phyloP scores from a whole-genome alignment of 2,797 vertebrate genomes.

The Dendrocincla tyrannina region DNA sequence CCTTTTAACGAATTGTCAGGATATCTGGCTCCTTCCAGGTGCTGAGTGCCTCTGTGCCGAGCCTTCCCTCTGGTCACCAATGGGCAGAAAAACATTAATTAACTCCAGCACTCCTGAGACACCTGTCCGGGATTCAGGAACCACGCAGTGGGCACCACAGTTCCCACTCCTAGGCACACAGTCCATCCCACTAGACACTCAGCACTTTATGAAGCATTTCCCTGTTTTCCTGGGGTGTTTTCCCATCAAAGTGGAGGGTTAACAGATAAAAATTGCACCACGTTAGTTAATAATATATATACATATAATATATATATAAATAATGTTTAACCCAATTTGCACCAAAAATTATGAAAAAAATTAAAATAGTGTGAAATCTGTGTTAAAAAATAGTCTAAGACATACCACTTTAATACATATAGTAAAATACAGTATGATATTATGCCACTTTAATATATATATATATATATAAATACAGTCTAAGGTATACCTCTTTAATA shows the following conservation, averaged over 20 bases:
- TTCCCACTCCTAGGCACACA: fast-evolving
- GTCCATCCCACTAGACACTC: neutral
- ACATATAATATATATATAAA: neutral
- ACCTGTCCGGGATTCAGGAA: fast-evolving
- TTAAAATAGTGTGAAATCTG: fast-evolving
- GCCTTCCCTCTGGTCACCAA: neutral
- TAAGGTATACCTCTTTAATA: neutral
- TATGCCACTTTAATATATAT: neutral
- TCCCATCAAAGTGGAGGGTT: neutral
- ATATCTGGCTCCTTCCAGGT: constrained; percentile 4
- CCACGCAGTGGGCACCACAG: fast-evolving
- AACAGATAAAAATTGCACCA: fast-evolving
- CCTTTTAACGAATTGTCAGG: constrained; percentile 10
- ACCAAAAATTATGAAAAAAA: neutral
- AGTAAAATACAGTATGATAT: neutral
- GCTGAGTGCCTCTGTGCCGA: neutral
- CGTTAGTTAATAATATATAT: neutral
- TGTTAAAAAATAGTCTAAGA: neutral
- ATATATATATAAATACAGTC: neutral
- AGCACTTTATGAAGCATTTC: neutral
- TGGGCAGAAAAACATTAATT: neutral
- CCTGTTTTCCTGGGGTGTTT: neutral
- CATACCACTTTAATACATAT: neutral
- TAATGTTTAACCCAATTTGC: too few relatives aligned
- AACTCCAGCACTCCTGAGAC: fast-evolving